Percentiles rank a stretch among this genome's conserved stretches.
Evolutionary conservation across 2,797 vertebrate genomes (phyloP).

Genomic region (Poeciliopsis paucimaculata): DNA sequence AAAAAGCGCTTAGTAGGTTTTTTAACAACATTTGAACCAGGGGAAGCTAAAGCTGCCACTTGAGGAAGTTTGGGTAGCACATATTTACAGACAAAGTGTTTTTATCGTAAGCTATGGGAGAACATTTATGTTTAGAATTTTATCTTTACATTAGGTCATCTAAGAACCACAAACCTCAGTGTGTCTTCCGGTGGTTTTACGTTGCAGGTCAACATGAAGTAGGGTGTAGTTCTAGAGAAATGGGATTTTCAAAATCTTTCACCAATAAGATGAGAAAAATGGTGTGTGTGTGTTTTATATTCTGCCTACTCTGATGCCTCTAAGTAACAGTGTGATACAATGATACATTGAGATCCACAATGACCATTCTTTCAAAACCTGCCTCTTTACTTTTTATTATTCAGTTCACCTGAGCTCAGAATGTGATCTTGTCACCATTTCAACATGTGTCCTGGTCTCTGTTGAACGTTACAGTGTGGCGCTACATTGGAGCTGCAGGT

Average conservation of each 20-base stretch:
- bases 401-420: background rate
- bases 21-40: no score
- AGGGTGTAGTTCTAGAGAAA: no score
- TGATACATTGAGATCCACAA: no score
- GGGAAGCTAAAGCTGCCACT: no score
- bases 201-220: background rate
- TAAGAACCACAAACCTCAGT: background rate
- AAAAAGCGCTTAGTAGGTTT: no score
- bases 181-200: background rate
- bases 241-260: background rate
- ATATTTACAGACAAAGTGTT: no score
- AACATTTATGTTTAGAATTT: background rate
- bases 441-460: slow-evolving; percentile 10
- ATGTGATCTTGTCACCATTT: background rate
- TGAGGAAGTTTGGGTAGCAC: no score
- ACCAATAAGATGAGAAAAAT: background rate
- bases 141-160: background rate
- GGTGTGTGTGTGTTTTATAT: background rate
- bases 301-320: background rate
- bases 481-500: slow-evolving; percentile 88
- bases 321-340: background rate
- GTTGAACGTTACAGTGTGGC: slow-evolving; percentile 85
- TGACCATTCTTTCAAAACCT: background rate
- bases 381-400: background rate
- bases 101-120: background rate